Conservation (phyloP, 2,113 vertebrate species). For the Malurus melanocephalus region DNA sequence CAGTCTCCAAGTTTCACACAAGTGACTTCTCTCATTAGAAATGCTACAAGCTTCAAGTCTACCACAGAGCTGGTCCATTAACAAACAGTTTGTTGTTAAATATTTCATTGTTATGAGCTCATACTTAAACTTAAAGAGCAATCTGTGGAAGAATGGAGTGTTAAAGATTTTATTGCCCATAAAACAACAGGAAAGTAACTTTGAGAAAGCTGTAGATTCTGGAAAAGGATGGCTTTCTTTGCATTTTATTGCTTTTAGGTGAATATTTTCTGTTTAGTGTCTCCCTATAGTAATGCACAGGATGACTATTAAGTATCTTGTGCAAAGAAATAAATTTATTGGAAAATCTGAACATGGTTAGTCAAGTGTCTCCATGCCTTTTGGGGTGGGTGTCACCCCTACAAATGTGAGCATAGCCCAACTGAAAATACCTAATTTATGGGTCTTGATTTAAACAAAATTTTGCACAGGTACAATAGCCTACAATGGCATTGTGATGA, state of each 20-base stretch:
- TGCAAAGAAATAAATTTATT: background rate
- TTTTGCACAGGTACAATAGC: background rate
- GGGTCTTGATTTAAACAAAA: background rate
- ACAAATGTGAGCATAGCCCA: background rate
- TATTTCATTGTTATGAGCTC: slow-evolving; percentile 56
- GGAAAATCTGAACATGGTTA: background rate
- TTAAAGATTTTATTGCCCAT: slow-evolving; percentile 56
- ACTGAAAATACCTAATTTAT: background rate
- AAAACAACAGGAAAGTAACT: slow-evolving; percentile 43
- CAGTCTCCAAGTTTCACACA: background rate
- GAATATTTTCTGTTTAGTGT: background rate
- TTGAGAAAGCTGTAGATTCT: slow-evolving; percentile 11
- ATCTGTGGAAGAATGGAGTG: slow-evolving; percentile 33
- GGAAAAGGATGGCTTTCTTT: background rate
- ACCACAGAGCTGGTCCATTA: slow-evolving; percentile 42
- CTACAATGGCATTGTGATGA: rapidly evolving
- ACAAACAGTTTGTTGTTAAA: slow-evolving; percentile 62
- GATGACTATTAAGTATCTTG: background rate
- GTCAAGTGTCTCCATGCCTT: background rate
- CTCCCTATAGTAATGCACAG: background rate
- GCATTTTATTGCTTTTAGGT: background rate
- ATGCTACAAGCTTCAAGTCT: slow-evolving; percentile 18
- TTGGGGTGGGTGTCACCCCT: background rate
- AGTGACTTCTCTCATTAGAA: slow-evolving; percentile 12
- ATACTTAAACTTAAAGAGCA: slow-evolving; percentile 52